A percentile compares a stretch with the other conserved stretches of the same genome.
phyloP scores from a whole-genome alignment of 2,888 invertebrate species.

The Ennomos quercinarius region DNA sequence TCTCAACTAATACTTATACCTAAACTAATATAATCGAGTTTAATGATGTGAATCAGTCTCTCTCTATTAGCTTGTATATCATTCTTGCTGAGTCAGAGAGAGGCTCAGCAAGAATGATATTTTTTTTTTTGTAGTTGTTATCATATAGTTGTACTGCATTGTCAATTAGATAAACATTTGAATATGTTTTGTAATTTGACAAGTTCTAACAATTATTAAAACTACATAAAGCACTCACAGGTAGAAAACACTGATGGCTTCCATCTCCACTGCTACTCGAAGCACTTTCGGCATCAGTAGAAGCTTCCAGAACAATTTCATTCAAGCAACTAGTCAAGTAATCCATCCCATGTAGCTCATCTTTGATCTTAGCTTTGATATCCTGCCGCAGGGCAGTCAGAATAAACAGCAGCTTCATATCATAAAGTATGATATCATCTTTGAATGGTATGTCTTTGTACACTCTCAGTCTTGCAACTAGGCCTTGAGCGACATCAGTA shows the following conservation, averaged over 20 bases:
- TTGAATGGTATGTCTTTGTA: slow-evolving; percentile 88
- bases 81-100: too few relatives aligned
- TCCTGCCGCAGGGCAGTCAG: slow-evolving; percentile 93
- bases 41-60: too few relatives aligned
- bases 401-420: slow-evolving; percentile 95
- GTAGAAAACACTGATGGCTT: slow-evolving; percentile 53
- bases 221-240: slow-evolving; percentile 48
- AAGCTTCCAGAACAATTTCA: slow-evolving; percentile 83
- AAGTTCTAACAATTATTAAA: too few relatives aligned
- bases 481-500: slow-evolving; percentile 88
- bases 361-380: slow-evolving; percentile 87
- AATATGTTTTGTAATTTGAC: too few relatives aligned
- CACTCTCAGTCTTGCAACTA: slow-evolving; percentile 89
- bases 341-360: slow-evolving; percentile 89
- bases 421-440: slow-evolving; percentile 92
- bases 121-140: too few relatives aligned
- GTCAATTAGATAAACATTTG: too few relatives aligned
- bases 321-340: slow-evolving; percentile 89
- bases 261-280: slow-evolving; percentile 52
- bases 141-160: too few relatives aligned
- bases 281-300: slow-evolving; percentile 48
- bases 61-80: too few relatives aligned
- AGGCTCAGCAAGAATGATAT: too few relatives aligned
- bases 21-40: too few relatives aligned
- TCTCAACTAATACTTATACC: too few relatives aligned